phyloP scores from a whole-genome alignment of 2,797 vertebrate species.

The Pipistrellus pygmaeus region DNA sequence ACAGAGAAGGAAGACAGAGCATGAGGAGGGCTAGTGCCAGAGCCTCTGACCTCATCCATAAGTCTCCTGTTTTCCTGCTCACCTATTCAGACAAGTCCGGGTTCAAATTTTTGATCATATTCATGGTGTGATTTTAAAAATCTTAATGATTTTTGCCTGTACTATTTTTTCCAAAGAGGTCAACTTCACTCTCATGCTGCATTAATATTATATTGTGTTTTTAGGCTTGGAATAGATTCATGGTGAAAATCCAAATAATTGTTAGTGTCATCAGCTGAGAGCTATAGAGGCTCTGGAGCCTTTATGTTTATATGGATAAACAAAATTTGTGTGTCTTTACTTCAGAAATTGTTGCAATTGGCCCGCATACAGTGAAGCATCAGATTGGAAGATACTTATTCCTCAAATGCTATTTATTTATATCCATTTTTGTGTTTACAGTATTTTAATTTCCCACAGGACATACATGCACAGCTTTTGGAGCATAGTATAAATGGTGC shows the following conservation, averaged over 20 bases:
- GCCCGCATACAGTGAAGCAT: neutral
- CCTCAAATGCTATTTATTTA: neutral
- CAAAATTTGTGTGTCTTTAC: rapidly evolving
- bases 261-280: neutral
- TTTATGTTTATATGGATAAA: neutral
- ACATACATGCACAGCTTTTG: neutral
- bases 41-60: rapidly evolving
- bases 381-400: neutral
- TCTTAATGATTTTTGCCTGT: neutral
- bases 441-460: neutral
- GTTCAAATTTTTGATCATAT: neutral
- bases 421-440: neutral
- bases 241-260: neutral
- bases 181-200: neutral
- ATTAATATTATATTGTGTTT: neutral
- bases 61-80: neutral
- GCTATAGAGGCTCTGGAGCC: neutral
- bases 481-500: neutral
- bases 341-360: neutral
- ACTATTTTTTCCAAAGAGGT: neutral
- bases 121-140: neutral
- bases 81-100: neutral
- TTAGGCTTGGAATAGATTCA: neutral
- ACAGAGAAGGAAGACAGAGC: neutral
- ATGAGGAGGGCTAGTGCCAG: too few relatives aligned